Percentiles rank a stretch among this genome's conserved stretches.
Conservation (phyloP, 2,888 invertebrate species). For the Erebia epiphron region DNA sequence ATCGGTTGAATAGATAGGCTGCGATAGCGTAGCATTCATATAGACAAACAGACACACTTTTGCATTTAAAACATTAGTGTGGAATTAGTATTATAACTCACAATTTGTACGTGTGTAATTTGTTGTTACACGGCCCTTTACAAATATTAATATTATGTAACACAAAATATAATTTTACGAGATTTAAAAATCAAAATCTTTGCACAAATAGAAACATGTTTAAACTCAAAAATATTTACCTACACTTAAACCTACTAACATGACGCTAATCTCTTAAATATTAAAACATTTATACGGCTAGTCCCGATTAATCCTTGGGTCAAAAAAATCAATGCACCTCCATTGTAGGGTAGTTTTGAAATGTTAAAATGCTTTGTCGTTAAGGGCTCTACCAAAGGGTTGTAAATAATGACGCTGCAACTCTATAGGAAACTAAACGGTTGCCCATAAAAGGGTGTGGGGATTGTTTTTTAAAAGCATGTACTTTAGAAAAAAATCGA, state of each 20-base stretch:
- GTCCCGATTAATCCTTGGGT: slow-evolving; percentile 64
- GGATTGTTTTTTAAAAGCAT: slow-evolving; percentile 38
- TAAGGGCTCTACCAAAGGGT: slow-evolving; percentile 77
- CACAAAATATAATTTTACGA: slow-evolving; percentile 14
- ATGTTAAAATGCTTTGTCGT: slow-evolving; percentile 81
- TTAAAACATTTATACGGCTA: slow-evolving; percentile 77
- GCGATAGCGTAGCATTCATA: too few relatives aligned
- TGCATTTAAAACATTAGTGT: too few relatives aligned
- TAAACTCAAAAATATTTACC: slow-evolving; percentile 64
- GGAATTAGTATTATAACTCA: too few relatives aligned
- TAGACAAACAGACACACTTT: too few relatives aligned
- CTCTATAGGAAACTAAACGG: slow-evolving; percentile 76
- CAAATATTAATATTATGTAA: too few relatives aligned
- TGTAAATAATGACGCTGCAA: slow-evolving; percentile 81
- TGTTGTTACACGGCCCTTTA: too few relatives aligned
- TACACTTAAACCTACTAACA: slow-evolving; percentile 60
- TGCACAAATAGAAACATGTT: slow-evolving; percentile 60
- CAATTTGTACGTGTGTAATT: too few relatives aligned
- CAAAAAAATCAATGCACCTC: slow-evolving; percentile 69
- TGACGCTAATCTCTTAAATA: slow-evolving; percentile 81
- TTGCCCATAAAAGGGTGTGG: slow-evolving; percentile 48
- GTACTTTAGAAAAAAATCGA: slow-evolving; percentile 44
- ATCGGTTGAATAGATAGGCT: too few relatives aligned
- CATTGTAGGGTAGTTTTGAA: slow-evolving; percentile 76
- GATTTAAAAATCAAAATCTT: slow-evolving; percentile 49